phyloP scores from a whole-genome alignment of 1,140 invertebrate genomes.

The Melipona quadrifasciata region DNA sequence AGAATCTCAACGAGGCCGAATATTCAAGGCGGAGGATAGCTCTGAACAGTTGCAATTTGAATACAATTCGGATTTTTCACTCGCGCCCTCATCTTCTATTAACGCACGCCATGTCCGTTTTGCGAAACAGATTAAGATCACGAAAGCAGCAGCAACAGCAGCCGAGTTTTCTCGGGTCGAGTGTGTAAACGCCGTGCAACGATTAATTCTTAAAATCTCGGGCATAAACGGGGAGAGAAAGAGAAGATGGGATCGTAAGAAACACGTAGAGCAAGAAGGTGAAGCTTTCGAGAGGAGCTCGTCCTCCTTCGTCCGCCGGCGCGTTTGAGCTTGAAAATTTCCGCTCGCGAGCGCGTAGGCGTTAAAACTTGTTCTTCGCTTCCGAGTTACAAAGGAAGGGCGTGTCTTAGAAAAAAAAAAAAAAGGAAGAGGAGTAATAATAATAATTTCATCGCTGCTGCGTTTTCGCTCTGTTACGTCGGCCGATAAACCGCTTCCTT shows the following conservation, averaged over 20 bases:
- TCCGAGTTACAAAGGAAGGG: background rate
- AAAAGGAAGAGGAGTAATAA: background rate
- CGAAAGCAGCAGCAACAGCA: no score
- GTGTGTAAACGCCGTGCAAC: background rate
- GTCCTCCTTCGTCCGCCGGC: no score
- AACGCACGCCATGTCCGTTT: background rate
- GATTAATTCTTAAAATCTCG: background rate
- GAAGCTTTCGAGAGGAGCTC: background rate
- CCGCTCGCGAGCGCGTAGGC: background rate
- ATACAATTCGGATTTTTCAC: no score
- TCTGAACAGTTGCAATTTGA: no score
- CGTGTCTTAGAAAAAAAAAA: background rate
- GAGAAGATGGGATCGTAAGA: background rate
- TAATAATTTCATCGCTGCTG: slow-evolving; percentile 3
- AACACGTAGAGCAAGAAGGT: background rate
- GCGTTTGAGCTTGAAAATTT: background rate
- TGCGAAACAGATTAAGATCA: background rate
- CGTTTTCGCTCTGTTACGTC: background rate
- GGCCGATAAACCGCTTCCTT: background rate
- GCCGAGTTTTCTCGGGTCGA: background rate
- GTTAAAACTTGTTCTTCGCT: background rate
- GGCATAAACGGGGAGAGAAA: no score
- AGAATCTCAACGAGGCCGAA: no score
- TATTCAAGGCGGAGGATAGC: no score
- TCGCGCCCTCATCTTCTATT: background rate